phyloP scores from a whole-genome alignment of 2,797 vertebrate genomes.

The Gallirallus australis region DNA sequence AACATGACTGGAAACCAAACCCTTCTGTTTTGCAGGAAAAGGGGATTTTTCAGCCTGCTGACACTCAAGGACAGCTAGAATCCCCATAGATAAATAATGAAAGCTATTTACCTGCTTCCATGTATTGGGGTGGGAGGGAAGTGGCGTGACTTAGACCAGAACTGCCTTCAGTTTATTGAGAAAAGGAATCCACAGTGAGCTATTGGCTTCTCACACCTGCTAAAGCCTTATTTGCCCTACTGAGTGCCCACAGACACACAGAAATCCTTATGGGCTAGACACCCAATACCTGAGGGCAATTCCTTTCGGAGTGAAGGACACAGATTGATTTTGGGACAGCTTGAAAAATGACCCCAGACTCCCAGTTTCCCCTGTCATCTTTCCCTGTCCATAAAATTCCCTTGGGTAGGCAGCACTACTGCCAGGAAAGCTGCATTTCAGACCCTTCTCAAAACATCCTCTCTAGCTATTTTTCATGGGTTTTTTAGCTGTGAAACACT shows the following conservation, averaged over 20 bases:
- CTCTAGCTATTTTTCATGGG: not conserved
- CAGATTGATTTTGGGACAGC: not conserved
- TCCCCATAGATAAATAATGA: not conserved
- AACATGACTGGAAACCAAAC: not conserved
- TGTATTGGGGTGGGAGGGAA: not conserved
- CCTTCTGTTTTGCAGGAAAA: not conserved
- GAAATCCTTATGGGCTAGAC: not conserved
- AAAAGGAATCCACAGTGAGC: not conserved
- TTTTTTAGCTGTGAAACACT: not conserved
- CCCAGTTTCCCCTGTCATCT: not conserved
- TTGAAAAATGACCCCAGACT: not conserved
- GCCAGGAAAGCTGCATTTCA: not conserved
- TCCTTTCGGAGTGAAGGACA: not conserved
- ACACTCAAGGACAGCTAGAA: not conserved
- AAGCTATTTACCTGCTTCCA: not conserved
- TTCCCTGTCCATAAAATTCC: not conserved
- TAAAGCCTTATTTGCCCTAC: not conserved
- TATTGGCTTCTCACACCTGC: not conserved
- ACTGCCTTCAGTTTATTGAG: not conserved
- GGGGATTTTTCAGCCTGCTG: not conserved
- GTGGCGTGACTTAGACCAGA: not conserved
- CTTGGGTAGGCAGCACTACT: not conserved
- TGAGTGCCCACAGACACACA: accelerated
- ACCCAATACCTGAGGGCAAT: accelerated
- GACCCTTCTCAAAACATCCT: not conserved